Evolutionary conservation across 2,888 invertebrate species (phyloP).

Genomic region (Notocelia uddmanniana): DNA sequence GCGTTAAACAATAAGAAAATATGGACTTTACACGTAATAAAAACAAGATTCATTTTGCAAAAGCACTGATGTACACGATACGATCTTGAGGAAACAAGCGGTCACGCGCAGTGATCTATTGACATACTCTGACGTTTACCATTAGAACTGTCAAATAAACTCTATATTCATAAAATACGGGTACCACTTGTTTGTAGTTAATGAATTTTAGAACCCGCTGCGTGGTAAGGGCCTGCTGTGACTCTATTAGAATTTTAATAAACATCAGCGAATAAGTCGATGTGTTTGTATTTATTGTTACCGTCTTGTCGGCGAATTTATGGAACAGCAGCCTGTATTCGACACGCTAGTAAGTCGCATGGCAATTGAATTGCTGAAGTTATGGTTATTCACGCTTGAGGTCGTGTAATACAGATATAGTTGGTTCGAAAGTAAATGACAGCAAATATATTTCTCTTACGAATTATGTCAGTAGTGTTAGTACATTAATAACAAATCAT

Average conservation of each 20-base stretch:
- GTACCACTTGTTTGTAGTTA: slow-evolving; percentile 25
- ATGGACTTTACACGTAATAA: neutral
- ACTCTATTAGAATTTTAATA: slow-evolving; percentile 41
- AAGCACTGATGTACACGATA: neutral
- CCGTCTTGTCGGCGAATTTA: slow-evolving; percentile 14
- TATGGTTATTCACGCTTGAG: neutral
- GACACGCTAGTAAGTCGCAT: slow-evolving; percentile 9
- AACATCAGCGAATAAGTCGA: slow-evolving; percentile 36
- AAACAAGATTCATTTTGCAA: neutral
- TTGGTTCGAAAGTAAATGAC: too few relatives aligned
- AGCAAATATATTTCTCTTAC: too few relatives aligned
- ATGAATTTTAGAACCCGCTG: slow-evolving; percentile 36
- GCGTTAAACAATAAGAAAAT: neutral
- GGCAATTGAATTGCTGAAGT: neutral
- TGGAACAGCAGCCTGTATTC: slow-evolving; percentile 1
- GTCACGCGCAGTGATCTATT: slow-evolving; percentile 23
- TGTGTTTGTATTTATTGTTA: slow-evolving; percentile 40
- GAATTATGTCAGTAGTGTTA: too few relatives aligned
- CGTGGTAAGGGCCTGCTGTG: slow-evolving; percentile 8
- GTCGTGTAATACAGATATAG: too few relatives aligned
- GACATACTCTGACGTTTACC: slow-evolving; percentile 32
- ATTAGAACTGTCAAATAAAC: slow-evolving; percentile 42
- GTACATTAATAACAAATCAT: too few relatives aligned
- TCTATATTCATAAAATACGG: slow-evolving; percentile 27
- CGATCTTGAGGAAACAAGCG: slow-evolving; percentile 11